phyloP scores from a whole-genome alignment of 2,113 vertebrate genomes.

The Ibidorhyncha struthersii region DNA sequence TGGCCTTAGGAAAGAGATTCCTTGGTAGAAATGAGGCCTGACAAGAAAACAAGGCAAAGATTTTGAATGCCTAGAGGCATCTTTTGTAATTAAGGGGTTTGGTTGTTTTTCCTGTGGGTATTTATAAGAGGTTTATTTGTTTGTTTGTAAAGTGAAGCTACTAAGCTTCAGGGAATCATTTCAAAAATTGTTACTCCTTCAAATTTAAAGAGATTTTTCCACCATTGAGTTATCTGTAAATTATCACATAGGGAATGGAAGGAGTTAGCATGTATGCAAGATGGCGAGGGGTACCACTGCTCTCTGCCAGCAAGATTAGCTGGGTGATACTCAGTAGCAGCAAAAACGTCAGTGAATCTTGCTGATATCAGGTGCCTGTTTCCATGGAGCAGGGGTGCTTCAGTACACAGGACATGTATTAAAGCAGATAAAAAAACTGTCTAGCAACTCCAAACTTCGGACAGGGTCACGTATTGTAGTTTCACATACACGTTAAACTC shows the following conservation, averaged over 20 bases:
- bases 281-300: neutral
- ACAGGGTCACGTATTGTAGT: neutral
- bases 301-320: neutral
- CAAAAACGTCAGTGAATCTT: neutral
- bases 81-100: constrained; percentile 15
- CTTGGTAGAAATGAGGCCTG: constrained; percentile 31
- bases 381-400: neutral
- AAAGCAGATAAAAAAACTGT: neutral
- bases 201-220: neutral
- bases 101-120: neutral
- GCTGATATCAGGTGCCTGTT: neutral
- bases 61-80: neutral
- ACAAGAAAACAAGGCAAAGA: constrained; percentile 37
- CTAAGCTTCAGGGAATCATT: constrained; percentile 6
- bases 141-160: neutral
- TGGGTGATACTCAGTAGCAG: neutral
- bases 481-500: neutral
- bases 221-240: neutral
- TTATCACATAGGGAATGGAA: neutral
- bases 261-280: neutral
- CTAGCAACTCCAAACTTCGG: neutral
- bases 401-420: neutral
- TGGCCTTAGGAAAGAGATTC: constrained; percentile 13
- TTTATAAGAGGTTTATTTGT: constrained; percentile 3
- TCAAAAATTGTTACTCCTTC: neutral